These are phyloP conservation scores for Slavum lentiscoides DNA, from an alignment of 2,888 invertebrate species.

Conservation along the genomic window DNA sequence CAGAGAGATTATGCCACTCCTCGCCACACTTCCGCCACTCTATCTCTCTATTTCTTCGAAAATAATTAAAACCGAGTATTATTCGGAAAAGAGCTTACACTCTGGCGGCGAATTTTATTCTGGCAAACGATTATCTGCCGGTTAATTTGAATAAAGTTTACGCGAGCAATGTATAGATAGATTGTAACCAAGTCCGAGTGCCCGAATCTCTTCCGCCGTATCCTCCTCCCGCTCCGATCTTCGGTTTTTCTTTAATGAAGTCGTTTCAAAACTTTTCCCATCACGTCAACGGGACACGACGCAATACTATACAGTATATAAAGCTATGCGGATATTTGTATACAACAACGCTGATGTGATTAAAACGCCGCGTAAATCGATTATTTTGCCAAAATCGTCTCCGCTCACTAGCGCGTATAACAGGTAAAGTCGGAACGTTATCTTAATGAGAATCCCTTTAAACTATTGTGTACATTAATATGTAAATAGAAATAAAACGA, in stretches of 20 bases:
- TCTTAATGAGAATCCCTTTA: no score
- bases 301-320: neutral
- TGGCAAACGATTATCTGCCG: conserved; percentile 40
- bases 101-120: conserved; percentile 32
- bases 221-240: neutral
- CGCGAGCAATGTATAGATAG: conserved; percentile 39
- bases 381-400: conserved; percentile 20
- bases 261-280: conserved; percentile 49
- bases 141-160: conserved; percentile 46
- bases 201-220: neutral
- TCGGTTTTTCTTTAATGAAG: conserved; percentile 44
- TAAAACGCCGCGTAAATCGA: conserved; percentile 46
- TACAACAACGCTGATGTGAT: neutral
- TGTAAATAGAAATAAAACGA: neutral
- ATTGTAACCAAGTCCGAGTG: conserved; percentile 40
- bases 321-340: no score
- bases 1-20: conserved; percentile 30
- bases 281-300: conserved; percentile 32
- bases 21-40: no score
- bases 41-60: neutral
- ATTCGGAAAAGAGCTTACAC: neutral
- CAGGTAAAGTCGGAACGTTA: conserved; percentile 15
- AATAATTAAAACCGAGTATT: conserved; percentile 45
- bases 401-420: neutral
- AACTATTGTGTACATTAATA: neutral